phyloP scores from a whole-genome alignment of 2,113 vertebrate species.

The Mellivora capensis region DNA sequence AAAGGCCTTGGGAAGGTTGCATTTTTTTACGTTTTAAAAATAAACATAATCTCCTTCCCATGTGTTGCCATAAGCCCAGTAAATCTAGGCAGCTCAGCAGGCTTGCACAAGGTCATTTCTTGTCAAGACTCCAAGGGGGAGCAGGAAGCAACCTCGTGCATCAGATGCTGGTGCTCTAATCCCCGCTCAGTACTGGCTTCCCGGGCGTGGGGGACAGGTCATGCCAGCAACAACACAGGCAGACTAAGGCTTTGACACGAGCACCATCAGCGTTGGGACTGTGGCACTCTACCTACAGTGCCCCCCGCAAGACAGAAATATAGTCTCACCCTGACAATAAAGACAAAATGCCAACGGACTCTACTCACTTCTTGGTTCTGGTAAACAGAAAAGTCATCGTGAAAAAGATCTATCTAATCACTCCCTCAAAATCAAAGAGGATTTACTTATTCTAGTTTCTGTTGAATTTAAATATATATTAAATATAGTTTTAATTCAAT shows the following conservation, averaged over 20 bases:
- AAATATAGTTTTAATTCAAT: neutral
- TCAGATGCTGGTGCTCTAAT: conserved; percentile 68
- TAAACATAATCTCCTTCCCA: conserved; percentile 78
- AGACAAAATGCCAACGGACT: neutral
- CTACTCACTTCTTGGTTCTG: neutral
- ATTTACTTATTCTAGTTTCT: neutral
- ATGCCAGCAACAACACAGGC: neutral
- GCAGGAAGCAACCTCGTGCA: conserved; percentile 54
- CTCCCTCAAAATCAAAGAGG: neutral
- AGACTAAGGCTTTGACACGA: neutral
- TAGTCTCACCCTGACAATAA: neutral
- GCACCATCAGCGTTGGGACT: neutral
- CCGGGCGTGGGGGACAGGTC: neutral
- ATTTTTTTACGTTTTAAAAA: conserved; percentile 70
- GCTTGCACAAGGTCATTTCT: conserved; percentile 77
- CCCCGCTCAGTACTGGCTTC: conserved; percentile 50
- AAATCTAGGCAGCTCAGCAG: conserved; percentile 76
- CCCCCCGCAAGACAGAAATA: neutral
- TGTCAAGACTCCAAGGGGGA: conserved; percentile 70
- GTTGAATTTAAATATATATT: neutral
- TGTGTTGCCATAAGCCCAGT: conserved; percentile 71
- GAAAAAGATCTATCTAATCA: neutral
- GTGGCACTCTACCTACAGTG: neutral
- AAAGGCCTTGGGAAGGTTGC: conserved; percentile 64
- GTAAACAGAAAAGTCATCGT: neutral